Percentiles rank a stretch among this genome's conserved stretches.
These are phyloP conservation scores for Sarcophaga peregrina DNA, from an alignment of 1,140 invertebrate species.

Conservation along the genomic window DNA sequence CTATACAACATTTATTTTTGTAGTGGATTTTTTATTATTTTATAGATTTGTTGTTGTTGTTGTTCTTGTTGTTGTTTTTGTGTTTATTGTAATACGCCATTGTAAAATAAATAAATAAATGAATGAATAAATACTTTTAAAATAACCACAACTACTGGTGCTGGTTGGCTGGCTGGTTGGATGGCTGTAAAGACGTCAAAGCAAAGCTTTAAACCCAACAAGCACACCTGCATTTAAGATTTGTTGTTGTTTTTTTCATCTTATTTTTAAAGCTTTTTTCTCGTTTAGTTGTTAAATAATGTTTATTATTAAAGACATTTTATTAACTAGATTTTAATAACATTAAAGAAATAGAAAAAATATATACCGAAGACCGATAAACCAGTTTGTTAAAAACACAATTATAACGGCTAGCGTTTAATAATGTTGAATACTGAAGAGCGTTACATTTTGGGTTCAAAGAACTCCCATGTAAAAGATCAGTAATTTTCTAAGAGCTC, in stretches of 20 bases:
- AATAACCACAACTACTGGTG: neutral
- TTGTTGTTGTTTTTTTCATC: neutral
- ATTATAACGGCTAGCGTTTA: neutral
- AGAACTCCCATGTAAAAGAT: too few relatives aligned
- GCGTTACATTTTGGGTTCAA: too few relatives aligned
- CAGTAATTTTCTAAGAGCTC: too few relatives aligned
- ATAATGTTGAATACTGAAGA: too few relatives aligned
- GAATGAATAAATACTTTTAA: too few relatives aligned
- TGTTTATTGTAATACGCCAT: neutral
- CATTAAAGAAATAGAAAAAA: slow-evolving; percentile 11
- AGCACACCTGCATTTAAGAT: slow-evolving; percentile 4
- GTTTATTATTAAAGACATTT: slow-evolving; percentile 25
- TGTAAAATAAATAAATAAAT: too few relatives aligned
- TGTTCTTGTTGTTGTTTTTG: neutral
- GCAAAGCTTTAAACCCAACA: neutral
- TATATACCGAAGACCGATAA: neutral
- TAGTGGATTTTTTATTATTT: neutral
- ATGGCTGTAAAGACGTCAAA: neutral
- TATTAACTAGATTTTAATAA: slow-evolving; percentile 27
- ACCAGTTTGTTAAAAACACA: slow-evolving; percentile 3
- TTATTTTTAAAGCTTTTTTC: neutral
- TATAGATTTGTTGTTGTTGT: neutral
- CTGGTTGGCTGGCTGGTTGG: neutral
- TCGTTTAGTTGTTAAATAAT: slow-evolving; percentile 23
- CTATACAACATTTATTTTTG: neutral